Evolutionary conservation across 2,888 invertebrate genomes (phyloP), one percentile per base, ranked within the genome.

Genomic region (Harpalus rufipes): DNA sequence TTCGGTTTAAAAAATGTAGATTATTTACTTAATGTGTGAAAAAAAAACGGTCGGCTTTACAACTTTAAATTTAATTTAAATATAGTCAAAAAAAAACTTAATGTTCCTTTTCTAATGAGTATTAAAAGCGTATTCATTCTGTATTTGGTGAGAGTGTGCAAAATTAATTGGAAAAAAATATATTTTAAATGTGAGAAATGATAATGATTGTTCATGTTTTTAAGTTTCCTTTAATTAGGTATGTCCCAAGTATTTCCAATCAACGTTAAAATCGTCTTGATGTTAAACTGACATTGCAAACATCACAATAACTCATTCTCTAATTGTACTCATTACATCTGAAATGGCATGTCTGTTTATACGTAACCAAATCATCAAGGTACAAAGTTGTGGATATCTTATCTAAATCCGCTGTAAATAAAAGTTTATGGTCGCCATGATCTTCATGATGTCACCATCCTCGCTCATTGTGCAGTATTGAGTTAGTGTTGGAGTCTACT

Each of bases 361-460:
- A 14, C 51, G 14, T 74, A 74, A 74, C 18, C 78, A 78, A 58
- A 78, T 78, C 78, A 58, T 78, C 58, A 78, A 58, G 21, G 58
- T 78, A 78, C 78, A 78, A 78, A 78, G 58, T 78, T 78, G 58
- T 58, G 25, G 58, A 78, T 78, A 78, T 78, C 78, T 78, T 78
- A 78, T 78, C 78, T 78, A 78, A 25, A 78, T 78, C 32, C 25
- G 56, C 56, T 58, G 78, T 78, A 78, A 78, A 78, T 78, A 78
- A 56, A 76, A 78, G 8, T 78, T 56, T 56, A 58, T 56, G 8
- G 78, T 8, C 58, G 1, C 58, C 78, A 25, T 76, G 76, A 10
- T 78, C 78, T 58, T 10, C 25, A 58, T 58, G 58, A 58, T 78
- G 78, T 76, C 72, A 72, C 16, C n/a, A 21, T 72, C 41, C 12